phyloP scores from a whole-genome alignment of 1,140 invertebrate species.

The Chionoecetes opilio region DNA sequence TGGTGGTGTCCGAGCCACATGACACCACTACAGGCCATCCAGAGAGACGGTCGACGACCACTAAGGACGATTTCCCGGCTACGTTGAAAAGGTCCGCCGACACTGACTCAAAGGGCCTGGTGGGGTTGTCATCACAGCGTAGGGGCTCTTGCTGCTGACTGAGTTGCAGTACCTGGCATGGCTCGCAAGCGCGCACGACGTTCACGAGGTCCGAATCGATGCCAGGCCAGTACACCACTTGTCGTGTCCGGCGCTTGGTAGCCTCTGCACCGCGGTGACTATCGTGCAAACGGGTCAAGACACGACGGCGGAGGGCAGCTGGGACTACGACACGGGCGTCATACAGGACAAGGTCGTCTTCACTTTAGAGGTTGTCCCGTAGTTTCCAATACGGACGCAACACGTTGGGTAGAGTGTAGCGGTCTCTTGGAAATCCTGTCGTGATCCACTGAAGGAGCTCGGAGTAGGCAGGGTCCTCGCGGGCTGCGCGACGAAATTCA shows the following conservation, averaged over 20 bases:
- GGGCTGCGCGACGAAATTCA: no score
- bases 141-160: no score
- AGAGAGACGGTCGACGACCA: constrained; percentile 37
- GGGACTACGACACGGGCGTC: no score
- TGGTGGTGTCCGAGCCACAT: background rate
- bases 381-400: no score
- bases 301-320: background rate
- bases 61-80: constrained; percentile 33
- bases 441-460: background rate
- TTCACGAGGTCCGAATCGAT: no score
- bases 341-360: no score
- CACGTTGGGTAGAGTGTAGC: no score
- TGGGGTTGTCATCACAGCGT: background rate
- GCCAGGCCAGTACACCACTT: constrained; percentile 50
- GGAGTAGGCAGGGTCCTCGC: constrained; percentile 8
- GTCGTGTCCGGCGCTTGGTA: constrained; percentile 17
- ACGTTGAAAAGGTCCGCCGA: constrained; percentile 63
- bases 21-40: constrained; percentile 56
- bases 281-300: background rate
- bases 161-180: no score
- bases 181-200: no score
- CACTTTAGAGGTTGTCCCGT: constrained; percentile 19
- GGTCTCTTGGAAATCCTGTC: no score
- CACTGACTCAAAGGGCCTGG: constrained; percentile 34
- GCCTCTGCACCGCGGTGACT: background rate